Percentiles rank a stretch among this genome's conserved stretches.
phyloP scores from a whole-genome alignment of 2,797 vertebrate genomes.

The Pseudocheirus occidentalis region DNA sequence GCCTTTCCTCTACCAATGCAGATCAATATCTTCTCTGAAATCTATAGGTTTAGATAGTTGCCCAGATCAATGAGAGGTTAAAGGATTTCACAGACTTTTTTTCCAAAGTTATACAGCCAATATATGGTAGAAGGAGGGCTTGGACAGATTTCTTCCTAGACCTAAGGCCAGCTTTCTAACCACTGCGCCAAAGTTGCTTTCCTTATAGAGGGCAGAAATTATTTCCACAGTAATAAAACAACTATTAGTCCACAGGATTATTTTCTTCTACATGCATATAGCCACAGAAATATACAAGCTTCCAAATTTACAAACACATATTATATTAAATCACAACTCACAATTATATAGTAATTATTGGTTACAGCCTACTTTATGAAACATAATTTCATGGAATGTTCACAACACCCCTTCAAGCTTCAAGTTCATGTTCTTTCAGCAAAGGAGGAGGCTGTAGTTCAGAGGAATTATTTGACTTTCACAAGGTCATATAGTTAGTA shows the following conservation, averaged over 20 bases:
- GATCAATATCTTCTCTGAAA: background rate
- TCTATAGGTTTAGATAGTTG: background rate
- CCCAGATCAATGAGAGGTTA: background rate
- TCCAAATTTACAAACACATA: background rate
- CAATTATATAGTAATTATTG: background rate
- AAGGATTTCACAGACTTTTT: background rate
- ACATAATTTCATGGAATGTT: background rate
- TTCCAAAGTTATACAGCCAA: background rate
- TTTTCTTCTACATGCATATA: background rate
- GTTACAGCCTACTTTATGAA: background rate
- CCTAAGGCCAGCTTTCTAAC: background rate
- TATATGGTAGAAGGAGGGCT: background rate
- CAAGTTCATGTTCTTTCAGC: background rate
- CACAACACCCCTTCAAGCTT: background rate
- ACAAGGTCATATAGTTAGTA: background rate
- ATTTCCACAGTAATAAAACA: background rate
- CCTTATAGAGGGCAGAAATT: background rate
- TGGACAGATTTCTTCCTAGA: background rate
- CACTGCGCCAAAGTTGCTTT: background rate
- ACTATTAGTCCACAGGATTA: background rate
- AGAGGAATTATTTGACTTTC: background rate
- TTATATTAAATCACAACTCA: background rate
- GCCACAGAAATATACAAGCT: background rate
- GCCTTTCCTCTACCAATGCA: background rate
- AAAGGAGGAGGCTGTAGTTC: background rate